Evolutionary conservation across 2,888 invertebrate genomes (phyloP), one percentile per base, ranked within the genome.

Genomic region (Neoascia interrupta): DNA sequence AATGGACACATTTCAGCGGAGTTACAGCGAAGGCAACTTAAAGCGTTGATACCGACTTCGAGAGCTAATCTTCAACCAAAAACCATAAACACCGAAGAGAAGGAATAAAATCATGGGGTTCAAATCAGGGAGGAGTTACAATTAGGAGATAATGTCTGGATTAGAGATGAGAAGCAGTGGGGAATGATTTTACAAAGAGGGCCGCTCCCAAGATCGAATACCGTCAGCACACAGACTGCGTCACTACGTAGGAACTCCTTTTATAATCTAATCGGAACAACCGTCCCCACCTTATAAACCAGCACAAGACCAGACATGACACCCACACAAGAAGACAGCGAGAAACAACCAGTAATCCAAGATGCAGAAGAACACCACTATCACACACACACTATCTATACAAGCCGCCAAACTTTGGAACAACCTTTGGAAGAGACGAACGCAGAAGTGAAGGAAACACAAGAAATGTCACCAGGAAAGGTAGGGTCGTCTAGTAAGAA

Each of bases 41-140:
- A 56, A 28, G 31, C 31, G 6, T 18, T 54, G 28, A 56, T 54
- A n/a, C 54, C 39, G 11, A 54, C 54, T 28, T 41, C 43, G 13
- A 56, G 56, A 31, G 19, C 15, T 43, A 43, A 56, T 15, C 56
- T 56, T 19, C 41, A 56, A 15, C 18, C 54, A 2, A 56, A 13
- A 18, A 0, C 19, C 2, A 28, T 41, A 41, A 56, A 56, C 15
- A 23, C 5, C n/a, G 39, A 54, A 11, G 39, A 26, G 4, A 5
- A 31, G 2, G 10, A 36, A 18, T 4, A 21, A 21, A 13, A 51
- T 51, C 34, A 51, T 8, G 36, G 19, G 5, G 51, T 34, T 13
- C 51, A 19, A 36, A 8, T 13, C 1, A 34, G 51, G 11, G 34
- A 51, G 6, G 19, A 34, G 5, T 51, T 51, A 8, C 18, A 51